Evolutionary conservation across 2,113 vertebrate species (phyloP).

Genomic region (Xenopus tropicalis): DNA sequence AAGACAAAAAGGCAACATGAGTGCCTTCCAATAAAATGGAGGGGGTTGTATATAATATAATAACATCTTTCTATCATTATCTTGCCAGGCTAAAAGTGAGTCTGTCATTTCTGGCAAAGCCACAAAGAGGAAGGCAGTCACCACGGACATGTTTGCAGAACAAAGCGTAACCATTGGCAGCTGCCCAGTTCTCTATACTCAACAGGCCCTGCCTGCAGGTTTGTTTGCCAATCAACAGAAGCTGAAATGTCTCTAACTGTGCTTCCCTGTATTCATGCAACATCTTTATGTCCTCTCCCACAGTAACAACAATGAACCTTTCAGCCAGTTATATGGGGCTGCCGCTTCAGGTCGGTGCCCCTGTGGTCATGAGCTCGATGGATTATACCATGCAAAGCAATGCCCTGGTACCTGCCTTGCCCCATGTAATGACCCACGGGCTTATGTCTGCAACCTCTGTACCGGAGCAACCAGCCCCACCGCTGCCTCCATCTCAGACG

Average conservation of each 20-base stretch:
- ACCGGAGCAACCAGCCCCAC: constrained; percentile 52
- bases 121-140: constrained; percentile 78
- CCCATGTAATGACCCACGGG: constrained; percentile 62
- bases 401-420: constrained; percentile 55
- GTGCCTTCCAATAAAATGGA: too few relatives aligned
- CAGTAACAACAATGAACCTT: constrained; percentile 49
- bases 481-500: constrained; percentile 43
- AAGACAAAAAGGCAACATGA: too few relatives aligned
- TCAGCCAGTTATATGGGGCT: constrained; percentile 69
- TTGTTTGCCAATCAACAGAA: constrained; percentile 39
- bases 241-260: not conserved
- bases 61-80: constrained; percentile 18
- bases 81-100: constrained; percentile 60
- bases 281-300: not conserved
- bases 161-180: constrained; percentile 85
- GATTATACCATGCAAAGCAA: constrained; percentile 63
- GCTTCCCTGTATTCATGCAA: not conserved
- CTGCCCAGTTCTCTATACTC: constrained; percentile 87
- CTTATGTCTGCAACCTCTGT: constrained; percentile 50
- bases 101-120: constrained; percentile 59
- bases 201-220: constrained; percentile 69
- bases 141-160: constrained; percentile 57
- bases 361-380: constrained; percentile 65
- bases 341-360: constrained; percentile 54
- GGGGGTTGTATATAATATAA: too few relatives aligned